phyloP scores from a whole-genome alignment of 2,888 invertebrate genomes.

The Monochamus alternatus region DNA sequence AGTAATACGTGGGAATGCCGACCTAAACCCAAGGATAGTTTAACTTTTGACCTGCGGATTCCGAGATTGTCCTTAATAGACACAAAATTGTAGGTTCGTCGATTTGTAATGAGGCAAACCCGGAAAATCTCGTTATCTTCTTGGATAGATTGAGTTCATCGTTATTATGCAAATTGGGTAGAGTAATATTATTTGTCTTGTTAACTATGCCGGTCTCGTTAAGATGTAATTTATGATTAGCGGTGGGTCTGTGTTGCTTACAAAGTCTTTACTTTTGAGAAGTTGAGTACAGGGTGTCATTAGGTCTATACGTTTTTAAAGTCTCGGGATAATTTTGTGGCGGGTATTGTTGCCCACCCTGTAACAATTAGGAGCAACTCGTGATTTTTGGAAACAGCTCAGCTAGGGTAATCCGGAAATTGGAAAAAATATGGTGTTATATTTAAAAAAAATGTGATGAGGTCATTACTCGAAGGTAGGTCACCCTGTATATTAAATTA shows the following conservation, averaged over 20 bases:
- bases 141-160: slow-evolving; percentile 35
- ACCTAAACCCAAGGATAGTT: slow-evolving; percentile 38
- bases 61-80: slow-evolving; percentile 43
- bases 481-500: too few species aligned
- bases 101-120: slow-evolving; percentile 36
- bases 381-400: too few species aligned
- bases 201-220: slow-evolving; percentile 2
- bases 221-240: slow-evolving; percentile 8
- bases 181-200: slow-evolving; percentile 24
- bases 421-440: too few species aligned
- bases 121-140: slow-evolving; percentile 42
- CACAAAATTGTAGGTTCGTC: slow-evolving; percentile 42
- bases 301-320: too few species aligned
- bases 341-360: too few species aligned
- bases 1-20: slow-evolving; percentile 37
- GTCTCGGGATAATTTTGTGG: too few species aligned
- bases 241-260: slow-evolving; percentile 7
- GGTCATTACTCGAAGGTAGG: too few species aligned
- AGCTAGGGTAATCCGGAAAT: too few species aligned
- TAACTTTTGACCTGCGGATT: slow-evolving; percentile 41
- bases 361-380: too few species aligned
- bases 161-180: slow-evolving; percentile 36
- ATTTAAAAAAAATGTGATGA: too few species aligned
- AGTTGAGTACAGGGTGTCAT: too few species aligned
- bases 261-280: not conserved